phyloP scores from a whole-genome alignment of 1,140 invertebrate species.

The Polypedilum pembai region DNA sequence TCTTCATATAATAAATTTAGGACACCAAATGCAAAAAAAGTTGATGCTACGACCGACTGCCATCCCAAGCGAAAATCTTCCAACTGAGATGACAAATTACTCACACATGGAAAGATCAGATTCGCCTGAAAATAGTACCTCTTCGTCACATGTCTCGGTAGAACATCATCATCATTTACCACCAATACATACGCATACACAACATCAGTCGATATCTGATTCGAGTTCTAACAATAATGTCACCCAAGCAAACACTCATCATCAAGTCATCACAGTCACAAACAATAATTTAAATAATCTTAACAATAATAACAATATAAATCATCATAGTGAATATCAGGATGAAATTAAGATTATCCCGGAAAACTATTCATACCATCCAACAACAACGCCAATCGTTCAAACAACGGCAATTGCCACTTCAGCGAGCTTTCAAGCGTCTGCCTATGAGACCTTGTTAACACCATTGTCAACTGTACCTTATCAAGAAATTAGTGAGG shows the following conservation, averaged over 20 bases:
- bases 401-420: slow-evolving; percentile 4
- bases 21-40: slow-evolving; percentile 18
- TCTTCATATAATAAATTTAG: no score
- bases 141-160: background rate
- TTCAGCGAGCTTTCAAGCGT: slow-evolving; percentile 10
- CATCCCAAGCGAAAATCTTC: slow-evolving; percentile 1
- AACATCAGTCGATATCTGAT: background rate
- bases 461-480: slow-evolving; percentile 2
- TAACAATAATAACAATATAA: background rate
- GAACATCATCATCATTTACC: background rate
- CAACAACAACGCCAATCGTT: background rate
- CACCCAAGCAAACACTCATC: background rate
- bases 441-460: background rate
- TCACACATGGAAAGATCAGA: background rate
- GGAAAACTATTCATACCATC: background rate
- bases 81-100: background rate
- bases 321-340: slow-evolving; percentile 14
- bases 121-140: slow-evolving; percentile 9
- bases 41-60: slow-evolving; percentile 1
- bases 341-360: background rate
- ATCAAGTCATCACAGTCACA: background rate
- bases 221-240: background rate
- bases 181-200: no score
- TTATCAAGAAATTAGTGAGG: slow-evolving; percentile 12
- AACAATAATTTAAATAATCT: slow-evolving; percentile 1